Evolutionary conservation across 2,797 vertebrate species (phyloP).

Genomic region (Eurystomus glaucurus): DNA sequence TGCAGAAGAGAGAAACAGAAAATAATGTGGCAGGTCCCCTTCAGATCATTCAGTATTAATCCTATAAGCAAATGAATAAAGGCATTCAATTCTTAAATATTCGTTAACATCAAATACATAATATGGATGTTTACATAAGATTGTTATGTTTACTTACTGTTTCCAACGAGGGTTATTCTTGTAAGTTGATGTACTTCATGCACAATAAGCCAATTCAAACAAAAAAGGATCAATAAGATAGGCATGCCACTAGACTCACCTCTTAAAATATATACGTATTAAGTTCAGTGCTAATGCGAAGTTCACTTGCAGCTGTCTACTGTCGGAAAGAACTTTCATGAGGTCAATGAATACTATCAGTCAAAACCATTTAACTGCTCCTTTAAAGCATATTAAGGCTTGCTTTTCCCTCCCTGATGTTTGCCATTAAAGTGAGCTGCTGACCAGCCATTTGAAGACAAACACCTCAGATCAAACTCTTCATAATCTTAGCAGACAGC

Average conservation of each 20-base stretch:
- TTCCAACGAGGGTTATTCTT: not conserved
- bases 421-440: not conserved
- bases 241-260: not conserved
- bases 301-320: not conserved
- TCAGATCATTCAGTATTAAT: not conserved
- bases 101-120: not conserved
- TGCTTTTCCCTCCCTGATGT: not conserved
- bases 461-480: not conserved
- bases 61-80: not conserved
- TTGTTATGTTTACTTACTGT: not conserved
- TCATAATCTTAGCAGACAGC: not conserved
- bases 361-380: not conserved
- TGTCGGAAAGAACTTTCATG: not conserved
- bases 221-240: not conserved
- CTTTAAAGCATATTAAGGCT: not conserved
- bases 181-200: not conserved
- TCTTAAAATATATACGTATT: not conserved
- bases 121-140: not conserved
- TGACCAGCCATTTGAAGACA: not conserved
- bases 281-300: not conserved
- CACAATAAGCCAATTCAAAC: not conserved
- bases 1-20: not conserved
- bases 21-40: not conserved
- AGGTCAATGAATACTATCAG: not conserved
- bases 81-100: not conserved